phyloP scores from a whole-genome alignment of 2,113 vertebrate genomes.

The Caranx melampygus region DNA sequence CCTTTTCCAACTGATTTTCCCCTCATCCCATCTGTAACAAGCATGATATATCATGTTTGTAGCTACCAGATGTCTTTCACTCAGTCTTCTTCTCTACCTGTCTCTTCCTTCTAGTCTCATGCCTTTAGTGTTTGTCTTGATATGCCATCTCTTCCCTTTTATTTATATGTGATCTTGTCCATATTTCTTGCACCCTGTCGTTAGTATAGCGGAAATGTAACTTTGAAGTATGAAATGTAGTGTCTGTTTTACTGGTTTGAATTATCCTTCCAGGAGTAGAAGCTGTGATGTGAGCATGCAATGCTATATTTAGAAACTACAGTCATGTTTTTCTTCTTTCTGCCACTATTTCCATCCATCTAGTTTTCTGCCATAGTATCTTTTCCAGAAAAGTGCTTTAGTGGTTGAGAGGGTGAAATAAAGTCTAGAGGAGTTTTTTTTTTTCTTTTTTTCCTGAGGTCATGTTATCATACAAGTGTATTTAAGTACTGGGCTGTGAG shows the following conservation, averaged over 20 bases:
- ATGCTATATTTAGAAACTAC: conserved; percentile 59
- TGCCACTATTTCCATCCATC: conserved; percentile 45
- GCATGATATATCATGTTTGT: conserved; percentile 80
- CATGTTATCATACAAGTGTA: conserved; percentile 4
- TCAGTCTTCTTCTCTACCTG: conserved; percentile 29
- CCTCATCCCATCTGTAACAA: conserved; percentile 69
- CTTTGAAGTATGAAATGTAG: conserved; percentile 38
- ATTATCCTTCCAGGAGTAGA: conserved; percentile 47
- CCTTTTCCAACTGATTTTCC: conserved; percentile 43
- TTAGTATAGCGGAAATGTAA: conserved; percentile 51
- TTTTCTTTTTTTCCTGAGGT: neutral
- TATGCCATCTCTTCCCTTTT: conserved; percentile 50
- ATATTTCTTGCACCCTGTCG: conserved; percentile 52
- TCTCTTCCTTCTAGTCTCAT: conserved; percentile 38
- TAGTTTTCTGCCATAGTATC: conserved; percentile 39
- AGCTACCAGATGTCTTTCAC: conserved; percentile 51
- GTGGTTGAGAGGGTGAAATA: conserved; percentile 42
- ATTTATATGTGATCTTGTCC: conserved; percentile 57
- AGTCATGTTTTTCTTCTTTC: conserved; percentile 48
- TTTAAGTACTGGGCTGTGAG: conserved; percentile 8
- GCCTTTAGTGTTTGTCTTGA: conserved; percentile 42
- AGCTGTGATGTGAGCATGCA: conserved; percentile 75
- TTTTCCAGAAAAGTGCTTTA: conserved; percentile 70
- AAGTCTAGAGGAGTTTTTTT: neutral
- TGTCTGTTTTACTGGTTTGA: conserved; percentile 45